These are phyloP conservation scores for Aplochiton taeniatus DNA, from an alignment of 2,797 vertebrate species.

Conservation along the genomic window DNA sequence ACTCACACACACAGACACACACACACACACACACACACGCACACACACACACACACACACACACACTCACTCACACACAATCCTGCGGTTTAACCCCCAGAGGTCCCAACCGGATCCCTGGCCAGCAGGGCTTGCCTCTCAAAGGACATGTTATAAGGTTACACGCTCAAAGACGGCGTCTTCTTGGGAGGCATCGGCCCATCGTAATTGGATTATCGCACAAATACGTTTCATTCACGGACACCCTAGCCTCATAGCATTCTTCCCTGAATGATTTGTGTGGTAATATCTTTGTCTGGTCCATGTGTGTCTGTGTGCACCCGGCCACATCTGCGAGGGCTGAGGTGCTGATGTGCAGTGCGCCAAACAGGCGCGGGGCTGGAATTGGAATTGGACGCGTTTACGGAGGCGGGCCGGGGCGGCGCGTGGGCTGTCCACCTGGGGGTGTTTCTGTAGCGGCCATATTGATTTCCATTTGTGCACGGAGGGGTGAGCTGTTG, in stretches of 20 bases:
- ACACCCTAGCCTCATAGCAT: too few species aligned
- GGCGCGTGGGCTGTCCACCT: too few species aligned
- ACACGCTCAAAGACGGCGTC: slow-evolving; percentile 14
- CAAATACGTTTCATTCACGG: not conserved
- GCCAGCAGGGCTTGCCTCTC: slow-evolving; percentile 25
- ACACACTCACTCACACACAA: too few species aligned
- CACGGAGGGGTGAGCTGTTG: slow-evolving; percentile 38
- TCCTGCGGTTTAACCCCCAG: slow-evolving; percentile 35
- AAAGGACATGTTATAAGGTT: slow-evolving; percentile 38
- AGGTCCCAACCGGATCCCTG: slow-evolving; percentile 19
- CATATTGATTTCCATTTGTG: slow-evolving; percentile 57
- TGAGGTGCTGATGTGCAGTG: too few species aligned
- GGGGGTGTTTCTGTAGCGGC: slow-evolving; percentile 35
- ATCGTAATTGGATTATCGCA: not conserved
- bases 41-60: not conserved
- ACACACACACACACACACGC: not conserved
- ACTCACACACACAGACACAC: not conserved
- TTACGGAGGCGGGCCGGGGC: too few species aligned
- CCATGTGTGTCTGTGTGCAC: not conserved
- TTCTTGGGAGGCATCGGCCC: not conserved
- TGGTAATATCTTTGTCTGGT: not conserved
- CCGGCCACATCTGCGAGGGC: not conserved
- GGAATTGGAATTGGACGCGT: too few species aligned
- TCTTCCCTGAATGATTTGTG: not conserved
- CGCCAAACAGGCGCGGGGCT: too few species aligned